Percentiles rank a stretch among this genome's conserved stretches.
Evolutionary conservation across 2,888 invertebrate genomes (phyloP).

Genomic region (Drosophila buzzatii): DNA sequence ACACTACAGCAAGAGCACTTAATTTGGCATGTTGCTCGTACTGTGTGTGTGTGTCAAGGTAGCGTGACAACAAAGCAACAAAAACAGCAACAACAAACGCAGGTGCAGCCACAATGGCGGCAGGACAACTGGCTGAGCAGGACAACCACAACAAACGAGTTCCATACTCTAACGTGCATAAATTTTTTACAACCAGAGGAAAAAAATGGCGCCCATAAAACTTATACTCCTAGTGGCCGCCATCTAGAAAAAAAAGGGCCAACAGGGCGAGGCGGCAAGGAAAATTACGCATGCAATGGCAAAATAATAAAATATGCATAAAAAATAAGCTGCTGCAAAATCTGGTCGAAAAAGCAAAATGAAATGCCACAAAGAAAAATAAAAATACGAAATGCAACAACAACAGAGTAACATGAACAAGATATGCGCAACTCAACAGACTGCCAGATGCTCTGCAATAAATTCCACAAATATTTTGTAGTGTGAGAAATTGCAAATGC

Average conservation of each 20-base stretch:
- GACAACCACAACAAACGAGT: constrained; percentile 60
- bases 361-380: constrained; percentile 27
- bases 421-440: background rate
- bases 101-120: constrained; percentile 71
- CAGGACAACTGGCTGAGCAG: constrained; percentile 46
- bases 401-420: constrained; percentile 6
- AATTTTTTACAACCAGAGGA: constrained; percentile 60
- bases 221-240: constrained; percentile 55
- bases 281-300: constrained; percentile 79
- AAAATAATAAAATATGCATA: constrained; percentile 75
- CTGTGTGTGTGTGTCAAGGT: constrained; percentile 36
- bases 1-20: constrained; percentile 56
- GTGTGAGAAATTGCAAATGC: constrained; percentile 2
- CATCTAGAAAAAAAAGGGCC: constrained; percentile 27
- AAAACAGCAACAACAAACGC: constrained; percentile 34
- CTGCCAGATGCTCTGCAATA: constrained; percentile 29
- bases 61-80: constrained; percentile 47
- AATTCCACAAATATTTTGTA: constrained; percentile 1
- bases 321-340: constrained; percentile 76
- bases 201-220: constrained; percentile 61
- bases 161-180: constrained; percentile 63
- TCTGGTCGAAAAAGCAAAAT: constrained; percentile 50
- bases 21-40: constrained; percentile 74
- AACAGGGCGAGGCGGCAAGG: constrained; percentile 58
- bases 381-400: constrained; percentile 3